Conservation (phyloP, 53 echinoderm and acorn worm genomes). For the Stichopus horrens region DNA sequence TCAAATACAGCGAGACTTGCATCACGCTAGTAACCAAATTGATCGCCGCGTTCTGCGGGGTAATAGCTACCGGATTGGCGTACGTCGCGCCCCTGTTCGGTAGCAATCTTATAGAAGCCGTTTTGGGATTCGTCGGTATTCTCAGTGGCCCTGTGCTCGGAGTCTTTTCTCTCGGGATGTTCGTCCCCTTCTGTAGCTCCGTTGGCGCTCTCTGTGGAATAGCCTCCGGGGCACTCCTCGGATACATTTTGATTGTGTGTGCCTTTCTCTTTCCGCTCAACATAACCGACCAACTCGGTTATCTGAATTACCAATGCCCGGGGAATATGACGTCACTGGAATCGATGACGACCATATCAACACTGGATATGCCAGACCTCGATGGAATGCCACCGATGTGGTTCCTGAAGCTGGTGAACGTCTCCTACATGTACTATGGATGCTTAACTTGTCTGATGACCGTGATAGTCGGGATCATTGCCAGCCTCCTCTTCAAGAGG, state of each 20-base stretch:
- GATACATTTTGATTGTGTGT: not conserved
- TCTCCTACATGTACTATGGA: conserved; percentile 51
- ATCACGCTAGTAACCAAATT: conserved; percentile 24
- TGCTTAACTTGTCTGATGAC: conserved; percentile 41
- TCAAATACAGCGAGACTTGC: conserved; percentile 25
- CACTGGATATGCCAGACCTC: not conserved
- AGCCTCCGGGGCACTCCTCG: not conserved
- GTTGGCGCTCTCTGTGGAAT: conserved; percentile 22
- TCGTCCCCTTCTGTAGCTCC: conserved; percentile 23
- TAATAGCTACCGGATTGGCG: conserved; percentile 29
- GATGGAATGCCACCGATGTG: not conserved
- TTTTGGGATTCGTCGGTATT: conserved; percentile 24
- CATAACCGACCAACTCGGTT: conserved; percentile 22
- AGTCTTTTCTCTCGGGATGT: conserved; percentile 36
- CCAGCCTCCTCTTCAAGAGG: conserved; percentile 17
- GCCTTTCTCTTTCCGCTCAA: not conserved
- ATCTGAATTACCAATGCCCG: not conserved
- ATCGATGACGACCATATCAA: not conserved
- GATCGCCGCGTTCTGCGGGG: conserved; percentile 40
- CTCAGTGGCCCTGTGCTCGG: conserved; percentile 40
- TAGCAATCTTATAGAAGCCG: conserved; percentile 36
- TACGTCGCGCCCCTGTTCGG: conserved; percentile 7
- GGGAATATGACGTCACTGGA: not conserved
- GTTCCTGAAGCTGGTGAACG: conserved; percentile 3
- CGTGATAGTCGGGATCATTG: not conserved